Percentiles rank a stretch among this genome's conserved stretches.
Conservation (phyloP, 2,113 vertebrate species). For the Gobius niger region DNA sequence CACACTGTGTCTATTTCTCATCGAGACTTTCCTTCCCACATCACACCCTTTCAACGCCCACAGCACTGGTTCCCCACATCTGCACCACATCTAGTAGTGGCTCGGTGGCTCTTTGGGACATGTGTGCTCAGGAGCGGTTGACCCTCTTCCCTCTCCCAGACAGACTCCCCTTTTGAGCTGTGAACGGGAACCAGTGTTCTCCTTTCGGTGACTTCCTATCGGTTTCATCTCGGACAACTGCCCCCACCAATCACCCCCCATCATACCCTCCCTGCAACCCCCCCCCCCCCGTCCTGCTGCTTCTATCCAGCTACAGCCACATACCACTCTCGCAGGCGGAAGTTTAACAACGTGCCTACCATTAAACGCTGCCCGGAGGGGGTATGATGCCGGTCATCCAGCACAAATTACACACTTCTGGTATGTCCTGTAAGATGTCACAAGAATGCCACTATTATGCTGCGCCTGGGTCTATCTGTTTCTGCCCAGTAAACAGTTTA, state of each 20-base stretch:
- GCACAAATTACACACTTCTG: slow-evolving; percentile 58
- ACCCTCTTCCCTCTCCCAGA: slow-evolving; percentile 63
- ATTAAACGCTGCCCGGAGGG: slow-evolving; percentile 61
- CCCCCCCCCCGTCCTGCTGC: slow-evolving; percentile 7
- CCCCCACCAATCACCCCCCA: slow-evolving; percentile 11
- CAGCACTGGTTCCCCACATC: slow-evolving; percentile 34
- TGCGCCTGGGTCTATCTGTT: background rate
- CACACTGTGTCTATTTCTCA: background rate
- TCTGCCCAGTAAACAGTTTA: background rate
- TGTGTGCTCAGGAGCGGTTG: slow-evolving; percentile 38
- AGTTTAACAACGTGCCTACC: slow-evolving; percentile 54
- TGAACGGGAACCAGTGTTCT: slow-evolving; percentile 66
- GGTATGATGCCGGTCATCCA: slow-evolving; percentile 56
- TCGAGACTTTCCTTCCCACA: slow-evolving; percentile 28
- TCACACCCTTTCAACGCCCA: slow-evolving; percentile 14
- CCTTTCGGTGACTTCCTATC: slow-evolving; percentile 41
- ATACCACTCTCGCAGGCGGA: slow-evolving; percentile 57
- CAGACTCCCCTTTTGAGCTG: slow-evolving; percentile 65
- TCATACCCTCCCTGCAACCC: slow-evolving; percentile 13
- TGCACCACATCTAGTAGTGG: slow-evolving; percentile 43
- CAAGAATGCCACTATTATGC: slow-evolving; percentile 24
- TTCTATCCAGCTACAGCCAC: slow-evolving; percentile 23
- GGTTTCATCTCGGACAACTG: slow-evolving; percentile 42
- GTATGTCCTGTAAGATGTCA: slow-evolving; percentile 56
- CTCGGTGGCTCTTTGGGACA: slow-evolving; percentile 48